Percentiles rank a stretch among this genome's conserved stretches.
These are phyloP conservation scores for Microplitis mediator DNA, from an alignment of 1,140 invertebrate genomes.

Conservation along the genomic window DNA sequence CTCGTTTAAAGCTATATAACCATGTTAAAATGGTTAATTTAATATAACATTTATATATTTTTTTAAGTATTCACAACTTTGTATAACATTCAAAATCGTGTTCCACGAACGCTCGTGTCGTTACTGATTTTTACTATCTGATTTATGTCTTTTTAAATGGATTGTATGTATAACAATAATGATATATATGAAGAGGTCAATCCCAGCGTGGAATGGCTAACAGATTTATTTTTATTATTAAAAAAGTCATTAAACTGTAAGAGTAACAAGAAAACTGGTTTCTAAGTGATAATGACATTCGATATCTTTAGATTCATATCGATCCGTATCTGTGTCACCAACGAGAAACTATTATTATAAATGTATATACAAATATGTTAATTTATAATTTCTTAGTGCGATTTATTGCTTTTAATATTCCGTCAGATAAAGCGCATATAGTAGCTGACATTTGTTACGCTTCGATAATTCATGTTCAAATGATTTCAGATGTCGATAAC, in stretches of 20 bases:
- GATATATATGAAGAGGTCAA: background rate
- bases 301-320: background rate
- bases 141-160: too few relatives aligned
- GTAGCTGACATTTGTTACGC: too few relatives aligned
- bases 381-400: background rate
- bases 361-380: background rate
- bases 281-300: slow-evolving; percentile 26
- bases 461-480: too few relatives aligned
- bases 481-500: too few relatives aligned
- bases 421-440: background rate
- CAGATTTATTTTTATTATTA: too few relatives aligned
- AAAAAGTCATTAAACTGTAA: too few relatives aligned
- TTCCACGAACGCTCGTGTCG: background rate
- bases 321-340: slow-evolving; percentile 15
- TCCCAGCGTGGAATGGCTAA: background rate
- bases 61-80: too few relatives aligned
- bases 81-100: too few relatives aligned
- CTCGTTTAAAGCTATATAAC: too few relatives aligned
- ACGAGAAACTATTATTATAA: slow-evolving; percentile 4
- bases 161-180: background rate
- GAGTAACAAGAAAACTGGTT: slow-evolving; percentile 4
- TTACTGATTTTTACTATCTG: background rate
- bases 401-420: slow-evolving; percentile 10
- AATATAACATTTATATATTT: too few relatives aligned
- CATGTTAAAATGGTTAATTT: too few relatives aligned